Conservation (phyloP, 2,888 invertebrate species). For the Drosophila paranaensis region DNA sequence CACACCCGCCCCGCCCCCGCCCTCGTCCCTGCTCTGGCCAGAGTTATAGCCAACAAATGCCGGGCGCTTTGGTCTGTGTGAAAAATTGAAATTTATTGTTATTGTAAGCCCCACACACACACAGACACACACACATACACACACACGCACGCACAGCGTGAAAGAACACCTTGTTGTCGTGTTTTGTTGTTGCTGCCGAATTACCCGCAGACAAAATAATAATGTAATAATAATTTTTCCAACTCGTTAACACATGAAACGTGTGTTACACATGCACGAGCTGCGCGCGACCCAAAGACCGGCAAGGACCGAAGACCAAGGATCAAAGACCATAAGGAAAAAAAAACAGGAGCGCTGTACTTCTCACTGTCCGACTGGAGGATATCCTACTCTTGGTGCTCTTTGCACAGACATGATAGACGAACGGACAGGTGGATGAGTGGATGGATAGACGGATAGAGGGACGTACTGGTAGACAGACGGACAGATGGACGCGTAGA, state of each 20-base stretch:
- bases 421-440: not conserved
- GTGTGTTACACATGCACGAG: slow-evolving; percentile 49
- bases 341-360: not conserved
- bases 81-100: slow-evolving; percentile 78
- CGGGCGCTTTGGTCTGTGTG: slow-evolving; percentile 43
- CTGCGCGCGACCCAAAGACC: slow-evolving; percentile 19
- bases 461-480: too few relatives aligned
- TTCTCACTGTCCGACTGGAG: not conserved
- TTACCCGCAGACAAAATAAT: slow-evolving; percentile 78
- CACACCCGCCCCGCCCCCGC: not conserved
- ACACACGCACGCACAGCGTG: slow-evolving; percentile 1
- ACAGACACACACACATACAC: slow-evolving; percentile 12
- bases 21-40: not conserved
- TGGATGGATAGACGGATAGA: not conserved
- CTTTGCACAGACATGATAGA: too few relatives aligned
- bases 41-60: slow-evolving; percentile 33
- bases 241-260: slow-evolving; percentile 79
- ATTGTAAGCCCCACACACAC: slow-evolving; percentile 65
- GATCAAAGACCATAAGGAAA: slow-evolving; percentile 8
- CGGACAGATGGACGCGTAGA: too few relatives aligned
- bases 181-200: slow-evolving; percentile 48
- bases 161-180: slow-evolving; percentile 33
- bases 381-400: not conserved
- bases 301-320: not conserved
- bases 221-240: slow-evolving; percentile 82